Evolutionary conservation across 2,797 vertebrate genomes (phyloP).

Genomic region (Todus mexicanus): DNA sequence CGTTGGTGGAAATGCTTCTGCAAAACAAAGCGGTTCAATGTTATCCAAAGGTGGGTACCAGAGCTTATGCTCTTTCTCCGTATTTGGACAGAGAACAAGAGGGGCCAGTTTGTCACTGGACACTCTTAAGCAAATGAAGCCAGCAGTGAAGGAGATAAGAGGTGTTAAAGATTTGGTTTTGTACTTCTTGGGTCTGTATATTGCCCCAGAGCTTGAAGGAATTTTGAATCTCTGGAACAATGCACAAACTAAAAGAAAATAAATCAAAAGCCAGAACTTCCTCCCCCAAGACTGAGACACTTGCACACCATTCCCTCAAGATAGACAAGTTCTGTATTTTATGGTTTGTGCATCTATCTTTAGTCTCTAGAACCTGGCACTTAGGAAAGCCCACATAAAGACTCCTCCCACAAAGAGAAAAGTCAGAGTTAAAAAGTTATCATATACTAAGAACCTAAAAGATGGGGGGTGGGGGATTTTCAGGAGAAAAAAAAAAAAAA

Average conservation of each 20-base stretch:
- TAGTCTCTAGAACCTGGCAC: background rate
- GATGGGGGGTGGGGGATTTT: no score
- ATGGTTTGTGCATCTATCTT: background rate
- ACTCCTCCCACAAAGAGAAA: background rate
- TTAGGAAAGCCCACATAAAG: background rate
- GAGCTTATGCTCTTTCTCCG: background rate
- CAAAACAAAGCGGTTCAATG: constrained; percentile 73
- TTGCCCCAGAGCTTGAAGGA: background rate
- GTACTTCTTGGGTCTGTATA: background rate
- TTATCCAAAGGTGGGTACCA: constrained; percentile 42
- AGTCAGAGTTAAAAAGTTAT: background rate
- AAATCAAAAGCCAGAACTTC: background rate
- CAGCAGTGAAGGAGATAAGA: background rate
- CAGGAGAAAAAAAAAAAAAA: background rate
- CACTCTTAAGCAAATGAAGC: background rate
- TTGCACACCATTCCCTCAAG: background rate
- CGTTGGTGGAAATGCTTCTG: constrained; percentile 94
- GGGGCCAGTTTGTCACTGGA: background rate
- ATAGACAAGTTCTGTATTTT: background rate
- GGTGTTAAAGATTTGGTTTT: constrained; percentile 8
- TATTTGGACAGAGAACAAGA: constrained; percentile 8
- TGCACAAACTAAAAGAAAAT: background rate
- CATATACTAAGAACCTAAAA: background rate
- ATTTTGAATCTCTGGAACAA: background rate
- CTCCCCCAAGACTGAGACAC: background rate